These are phyloP conservation scores for Drosophila anceps DNA, from an alignment of 2,888 invertebrate species.

Conservation along the genomic window DNA sequence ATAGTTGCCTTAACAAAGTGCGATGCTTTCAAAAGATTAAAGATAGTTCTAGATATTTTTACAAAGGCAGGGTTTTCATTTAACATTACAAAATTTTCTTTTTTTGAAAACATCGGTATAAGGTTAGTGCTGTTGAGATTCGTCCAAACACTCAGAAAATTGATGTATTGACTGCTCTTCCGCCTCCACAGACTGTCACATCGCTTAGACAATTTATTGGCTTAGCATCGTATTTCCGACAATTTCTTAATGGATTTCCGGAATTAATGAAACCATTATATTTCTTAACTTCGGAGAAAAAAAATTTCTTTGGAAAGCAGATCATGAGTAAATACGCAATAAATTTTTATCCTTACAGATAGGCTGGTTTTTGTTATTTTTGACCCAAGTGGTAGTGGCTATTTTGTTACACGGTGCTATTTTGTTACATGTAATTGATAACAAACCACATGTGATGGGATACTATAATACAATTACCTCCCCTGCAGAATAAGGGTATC, in stretches of 20 bases:
- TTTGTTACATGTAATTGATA: not conserved
- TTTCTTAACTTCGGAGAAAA: constrained; percentile 1
- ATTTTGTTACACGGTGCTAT: too few species aligned
- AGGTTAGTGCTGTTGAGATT: not conserved
- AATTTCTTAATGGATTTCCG: not conserved
- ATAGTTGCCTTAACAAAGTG: not conserved
- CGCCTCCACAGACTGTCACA: not conserved
- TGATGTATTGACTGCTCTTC: not conserved
- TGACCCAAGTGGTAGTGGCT: not conserved
- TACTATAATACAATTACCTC: not conserved
- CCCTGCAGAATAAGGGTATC: not conserved
- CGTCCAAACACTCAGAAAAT: constrained; percentile 4
- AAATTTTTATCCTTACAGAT: not conserved
- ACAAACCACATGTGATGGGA: not conserved
- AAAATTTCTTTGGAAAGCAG: not conserved
- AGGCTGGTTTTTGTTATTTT: not conserved
- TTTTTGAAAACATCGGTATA: not conserved
- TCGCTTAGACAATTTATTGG: constrained; percentile 5
- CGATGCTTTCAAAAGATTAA: not conserved
- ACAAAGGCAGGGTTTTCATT: not conserved
- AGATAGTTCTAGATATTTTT: not conserved
- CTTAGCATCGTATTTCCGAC: constrained; percentile 7
- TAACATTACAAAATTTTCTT: not conserved
- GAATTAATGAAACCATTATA: constrained; percentile 1
- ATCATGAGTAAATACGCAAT: not conserved